Percentiles rank a stretch among this genome's conserved stretches.
Conservation (phyloP, 2,888 invertebrate species). For the Aphodius sticticus region DNA sequence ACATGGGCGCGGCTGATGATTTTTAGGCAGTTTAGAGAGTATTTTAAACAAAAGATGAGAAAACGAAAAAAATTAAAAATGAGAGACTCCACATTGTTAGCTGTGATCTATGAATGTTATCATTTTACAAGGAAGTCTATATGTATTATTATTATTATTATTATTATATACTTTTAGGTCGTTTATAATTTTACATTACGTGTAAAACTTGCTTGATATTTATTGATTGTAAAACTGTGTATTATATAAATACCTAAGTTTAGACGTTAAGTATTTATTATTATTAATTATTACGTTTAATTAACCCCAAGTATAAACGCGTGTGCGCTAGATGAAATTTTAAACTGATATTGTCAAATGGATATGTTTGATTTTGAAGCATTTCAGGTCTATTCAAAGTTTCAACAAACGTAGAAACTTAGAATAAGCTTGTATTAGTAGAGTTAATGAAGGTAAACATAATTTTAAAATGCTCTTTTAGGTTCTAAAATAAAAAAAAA, state of each 20-base stretch:
- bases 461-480: neutral
- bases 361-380: neutral
- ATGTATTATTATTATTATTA: neutral
- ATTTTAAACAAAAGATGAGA: constrained; percentile 22
- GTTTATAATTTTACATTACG: constrained; percentile 31
- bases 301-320: constrained; percentile 20
- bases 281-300: constrained; percentile 8
- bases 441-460: neutral
- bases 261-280: constrained; percentile 22
- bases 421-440: neutral
- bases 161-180: constrained; percentile 32
- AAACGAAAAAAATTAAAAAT: constrained; percentile 30
- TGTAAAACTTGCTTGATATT: constrained; percentile 38
- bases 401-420: too few species aligned
- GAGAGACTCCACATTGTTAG: constrained; percentile 58
- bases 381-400: neutral
- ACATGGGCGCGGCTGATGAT: constrained; percentile 11
- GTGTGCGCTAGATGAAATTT: neutral
- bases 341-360: neutral
- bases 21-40: constrained; percentile 12
- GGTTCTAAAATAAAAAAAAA: neutral
- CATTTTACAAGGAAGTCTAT: constrained; percentile 44
- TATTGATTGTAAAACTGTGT: constrained; percentile 33
- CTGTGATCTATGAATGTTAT: constrained; percentile 56
- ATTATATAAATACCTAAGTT: constrained; percentile 12